phyloP scores from a whole-genome alignment of 2,888 invertebrate species.

The Aspidapion aeneum region DNA sequence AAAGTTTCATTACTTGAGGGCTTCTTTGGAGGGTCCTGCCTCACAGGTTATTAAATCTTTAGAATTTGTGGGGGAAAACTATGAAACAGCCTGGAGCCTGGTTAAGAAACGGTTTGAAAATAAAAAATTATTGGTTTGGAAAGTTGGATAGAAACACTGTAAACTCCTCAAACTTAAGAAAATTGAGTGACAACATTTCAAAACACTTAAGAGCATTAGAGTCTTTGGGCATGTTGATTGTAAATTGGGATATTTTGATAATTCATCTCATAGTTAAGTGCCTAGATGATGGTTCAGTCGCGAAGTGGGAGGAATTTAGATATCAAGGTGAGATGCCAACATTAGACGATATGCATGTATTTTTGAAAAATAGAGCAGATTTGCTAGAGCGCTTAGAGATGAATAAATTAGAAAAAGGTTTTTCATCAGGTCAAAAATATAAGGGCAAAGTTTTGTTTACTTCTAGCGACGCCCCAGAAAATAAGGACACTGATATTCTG shows the following conservation, averaged over 20 bases:
- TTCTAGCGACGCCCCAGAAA: too few species aligned
- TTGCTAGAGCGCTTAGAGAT: too few species aligned
- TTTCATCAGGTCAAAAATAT: too few species aligned
- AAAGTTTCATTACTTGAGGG: too few species aligned
- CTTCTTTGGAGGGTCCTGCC: slow-evolving; percentile 17
- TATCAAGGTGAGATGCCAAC: neutral
- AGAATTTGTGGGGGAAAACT: too few species aligned
- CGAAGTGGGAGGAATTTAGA: slow-evolving; percentile 8
- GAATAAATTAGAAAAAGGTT: too few species aligned
- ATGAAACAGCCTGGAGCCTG: slow-evolving; percentile 17
- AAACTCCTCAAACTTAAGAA: slow-evolving; percentile 12
- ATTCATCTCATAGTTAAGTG: slow-evolving; percentile 12
- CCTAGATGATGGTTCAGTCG: slow-evolving; percentile 12
- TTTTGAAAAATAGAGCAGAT: slow-evolving; percentile 16
- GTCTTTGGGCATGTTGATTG: slow-evolving; percentile 4
- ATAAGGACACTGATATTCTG: too few species aligned
- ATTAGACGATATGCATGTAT: slow-evolving; percentile 7
- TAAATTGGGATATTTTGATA: slow-evolving; percentile 18
- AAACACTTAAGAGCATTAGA: slow-evolving; percentile 15
- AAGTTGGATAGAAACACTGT: slow-evolving; percentile 16
- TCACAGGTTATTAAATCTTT: too few species aligned
- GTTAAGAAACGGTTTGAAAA: slow-evolving; percentile 20
- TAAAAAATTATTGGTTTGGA: slow-evolving; percentile 14
- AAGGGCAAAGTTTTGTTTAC: too few species aligned
- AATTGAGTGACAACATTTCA: slow-evolving; percentile 7